These are phyloP conservation scores for Rhaphigaster nebulosa DNA, from an alignment of 2,888 invertebrate species.

Conservation along the genomic window DNA sequence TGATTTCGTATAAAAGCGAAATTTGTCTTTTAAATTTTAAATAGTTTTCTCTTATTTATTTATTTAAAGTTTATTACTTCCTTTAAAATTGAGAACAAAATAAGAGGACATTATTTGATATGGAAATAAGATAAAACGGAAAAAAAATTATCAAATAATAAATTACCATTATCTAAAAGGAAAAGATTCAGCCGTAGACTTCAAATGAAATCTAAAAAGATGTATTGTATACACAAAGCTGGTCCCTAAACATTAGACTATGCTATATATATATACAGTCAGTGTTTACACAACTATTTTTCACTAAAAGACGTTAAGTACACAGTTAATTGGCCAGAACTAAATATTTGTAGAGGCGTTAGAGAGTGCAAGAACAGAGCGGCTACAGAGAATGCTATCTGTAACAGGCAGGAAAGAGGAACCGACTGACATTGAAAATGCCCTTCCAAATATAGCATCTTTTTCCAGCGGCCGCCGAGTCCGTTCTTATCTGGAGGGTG, in stretches of 20 bases:
- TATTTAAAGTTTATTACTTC: no score
- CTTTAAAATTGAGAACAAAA: no score
- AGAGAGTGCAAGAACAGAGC: background rate
- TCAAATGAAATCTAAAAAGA: background rate
- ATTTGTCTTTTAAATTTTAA: no score
- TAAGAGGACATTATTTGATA: no score
- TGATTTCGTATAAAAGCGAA: no score
- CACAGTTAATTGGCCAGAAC: background rate
- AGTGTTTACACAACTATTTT: background rate
- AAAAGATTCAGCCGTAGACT: background rate
- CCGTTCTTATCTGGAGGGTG: background rate
- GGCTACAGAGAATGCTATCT: background rate
- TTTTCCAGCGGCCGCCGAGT: conserved; percentile 6
- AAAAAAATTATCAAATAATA: no score
- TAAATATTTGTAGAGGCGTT: conserved; percentile 35
- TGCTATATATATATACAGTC: background rate
- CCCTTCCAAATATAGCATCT: conserved; percentile 44
- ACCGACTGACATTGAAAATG: conserved; percentile 29
- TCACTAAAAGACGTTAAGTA: background rate
- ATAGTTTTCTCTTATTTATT: no score
- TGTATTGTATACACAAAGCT: background rate
- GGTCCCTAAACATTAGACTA: background rate
- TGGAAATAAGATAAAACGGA: no score
- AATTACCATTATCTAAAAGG: background rate
- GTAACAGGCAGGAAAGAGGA: conserved; percentile 13